These are phyloP conservation scores for Drosophila mettleri DNA, from an alignment of 2,888 invertebrate genomes.

Conservation along the genomic window DNA sequence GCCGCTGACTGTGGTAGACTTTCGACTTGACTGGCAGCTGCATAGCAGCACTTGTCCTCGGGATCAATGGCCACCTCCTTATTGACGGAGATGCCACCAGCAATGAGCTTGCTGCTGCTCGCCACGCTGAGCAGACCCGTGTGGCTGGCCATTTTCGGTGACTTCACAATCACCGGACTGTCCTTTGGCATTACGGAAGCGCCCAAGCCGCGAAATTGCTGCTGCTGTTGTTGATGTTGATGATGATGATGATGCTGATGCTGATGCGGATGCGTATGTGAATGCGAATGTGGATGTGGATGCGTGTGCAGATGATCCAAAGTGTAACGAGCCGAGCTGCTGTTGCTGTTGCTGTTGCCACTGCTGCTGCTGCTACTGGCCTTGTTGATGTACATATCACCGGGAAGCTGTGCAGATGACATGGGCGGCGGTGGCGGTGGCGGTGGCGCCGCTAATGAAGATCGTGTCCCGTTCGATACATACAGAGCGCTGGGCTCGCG, in stretches of 20 bases:
- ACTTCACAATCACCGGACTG: slow-evolving; percentile 84
- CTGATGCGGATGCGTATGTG: slow-evolving; percentile 54
- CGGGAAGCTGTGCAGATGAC: slow-evolving; percentile 59
- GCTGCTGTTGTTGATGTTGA: slow-evolving; percentile 59
- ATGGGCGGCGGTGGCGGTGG: slow-evolving; percentile 45
- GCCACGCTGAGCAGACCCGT: slow-evolving; percentile 71
- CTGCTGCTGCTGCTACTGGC: slow-evolving; percentile 42
- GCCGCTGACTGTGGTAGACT: slow-evolving; percentile 50
- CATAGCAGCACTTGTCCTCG: slow-evolving; percentile 81
- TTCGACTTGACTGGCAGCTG: slow-evolving; percentile 58
- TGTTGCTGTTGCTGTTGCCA: too few relatives aligned
- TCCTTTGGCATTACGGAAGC: slow-evolving; percentile 84
- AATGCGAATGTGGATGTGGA: slow-evolving; percentile 45
- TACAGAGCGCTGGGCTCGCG: slow-evolving; percentile 64
- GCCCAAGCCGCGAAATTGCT: slow-evolving; percentile 81
- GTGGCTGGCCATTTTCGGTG: slow-evolving; percentile 79
- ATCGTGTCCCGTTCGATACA: slow-evolving; percentile 68
- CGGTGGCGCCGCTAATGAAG: slow-evolving; percentile 55
- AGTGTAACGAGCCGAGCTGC: slow-evolving; percentile 53
- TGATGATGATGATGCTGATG: slow-evolving; percentile 53
- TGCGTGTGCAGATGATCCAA: slow-evolving; percentile 61
- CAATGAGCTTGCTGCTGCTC: slow-evolving; percentile 60
- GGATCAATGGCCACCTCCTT: slow-evolving; percentile 85
- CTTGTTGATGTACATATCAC: slow-evolving; percentile 62
- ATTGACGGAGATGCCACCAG: slow-evolving; percentile 82